phyloP scores from a whole-genome alignment of 2,888 invertebrate species.

The Psylliodes chrysocephalus region DNA sequence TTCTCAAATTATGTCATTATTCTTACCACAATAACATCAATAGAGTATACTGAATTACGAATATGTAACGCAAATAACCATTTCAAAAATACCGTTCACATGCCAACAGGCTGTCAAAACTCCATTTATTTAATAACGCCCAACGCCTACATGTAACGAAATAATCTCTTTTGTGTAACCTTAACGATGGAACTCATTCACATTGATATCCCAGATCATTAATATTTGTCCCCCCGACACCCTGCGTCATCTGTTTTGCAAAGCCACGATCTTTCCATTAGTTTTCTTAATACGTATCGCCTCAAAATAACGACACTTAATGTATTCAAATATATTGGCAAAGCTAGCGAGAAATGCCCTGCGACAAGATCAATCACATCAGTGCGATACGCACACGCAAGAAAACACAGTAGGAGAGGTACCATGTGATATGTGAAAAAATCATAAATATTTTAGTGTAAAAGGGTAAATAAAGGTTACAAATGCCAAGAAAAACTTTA shows the following conservation, averaged over 20 bases:
- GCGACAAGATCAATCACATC: conserved; percentile 27
- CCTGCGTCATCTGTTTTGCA: not conserved
- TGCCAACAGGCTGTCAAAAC: no score
- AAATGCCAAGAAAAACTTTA: no score
- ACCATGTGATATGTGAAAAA: not conserved
- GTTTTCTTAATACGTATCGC: conserved; percentile 17
- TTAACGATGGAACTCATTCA: not conserved
- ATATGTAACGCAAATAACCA: no score
- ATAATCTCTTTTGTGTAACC: not conserved
- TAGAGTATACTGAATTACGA: no score
- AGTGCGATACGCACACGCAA: conserved; percentile 26
- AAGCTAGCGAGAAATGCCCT: conserved; percentile 16
- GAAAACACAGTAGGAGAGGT: not conserved
- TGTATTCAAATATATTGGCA: conserved; percentile 20
- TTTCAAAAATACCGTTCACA: no score
- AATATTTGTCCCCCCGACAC: not conserved
- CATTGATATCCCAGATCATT: not conserved
- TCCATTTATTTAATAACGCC: no score
- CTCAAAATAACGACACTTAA: conserved; percentile 16
- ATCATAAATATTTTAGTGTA: no score
- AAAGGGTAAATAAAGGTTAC: no score
- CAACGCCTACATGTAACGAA: no score
- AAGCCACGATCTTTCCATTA: not conserved
- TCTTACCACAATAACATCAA: no score
- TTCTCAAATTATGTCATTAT: no score